Conservation (phyloP, 2,113 vertebrate genomes). For the Origma solitaria region DNA sequence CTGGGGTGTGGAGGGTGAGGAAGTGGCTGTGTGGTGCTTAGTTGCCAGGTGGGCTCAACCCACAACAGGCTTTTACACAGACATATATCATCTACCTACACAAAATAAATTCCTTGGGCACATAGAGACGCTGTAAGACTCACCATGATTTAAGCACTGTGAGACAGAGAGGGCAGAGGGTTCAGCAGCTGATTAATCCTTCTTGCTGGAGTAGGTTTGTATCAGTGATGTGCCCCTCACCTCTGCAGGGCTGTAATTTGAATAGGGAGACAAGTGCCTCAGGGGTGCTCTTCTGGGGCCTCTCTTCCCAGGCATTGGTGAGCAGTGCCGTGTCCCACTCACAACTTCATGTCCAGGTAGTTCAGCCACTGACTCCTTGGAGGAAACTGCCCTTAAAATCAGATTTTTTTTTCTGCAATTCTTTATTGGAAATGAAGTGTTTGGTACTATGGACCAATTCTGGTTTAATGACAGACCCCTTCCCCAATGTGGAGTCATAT, state of each 20-base stretch:
- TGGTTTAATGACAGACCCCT: background rate
- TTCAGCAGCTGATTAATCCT: background rate
- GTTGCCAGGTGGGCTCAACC: background rate
- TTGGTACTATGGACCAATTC: rapidly evolving
- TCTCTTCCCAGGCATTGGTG: background rate
- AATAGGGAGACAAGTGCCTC: background rate
- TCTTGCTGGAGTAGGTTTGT: background rate
- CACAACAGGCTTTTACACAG: background rate
- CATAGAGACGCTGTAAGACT: background rate
- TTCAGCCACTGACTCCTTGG: background rate
- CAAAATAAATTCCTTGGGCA: background rate
- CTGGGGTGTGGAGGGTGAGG: background rate
- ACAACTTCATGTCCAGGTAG: background rate
- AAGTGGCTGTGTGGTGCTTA: background rate
- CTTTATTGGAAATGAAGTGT: background rate
- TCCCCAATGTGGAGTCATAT: rapidly evolving
- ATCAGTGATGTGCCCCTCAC: background rate
- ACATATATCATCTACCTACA: background rate
- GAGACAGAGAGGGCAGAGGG: background rate
- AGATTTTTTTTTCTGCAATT: background rate
- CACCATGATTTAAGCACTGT: background rate
- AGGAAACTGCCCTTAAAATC: background rate
- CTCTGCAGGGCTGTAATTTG: background rate
- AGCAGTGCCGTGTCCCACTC: background rate
- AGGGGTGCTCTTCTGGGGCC: rapidly evolving